Conservation (phyloP, 2,113 vertebrate species). For the Otus sunia region DNA sequence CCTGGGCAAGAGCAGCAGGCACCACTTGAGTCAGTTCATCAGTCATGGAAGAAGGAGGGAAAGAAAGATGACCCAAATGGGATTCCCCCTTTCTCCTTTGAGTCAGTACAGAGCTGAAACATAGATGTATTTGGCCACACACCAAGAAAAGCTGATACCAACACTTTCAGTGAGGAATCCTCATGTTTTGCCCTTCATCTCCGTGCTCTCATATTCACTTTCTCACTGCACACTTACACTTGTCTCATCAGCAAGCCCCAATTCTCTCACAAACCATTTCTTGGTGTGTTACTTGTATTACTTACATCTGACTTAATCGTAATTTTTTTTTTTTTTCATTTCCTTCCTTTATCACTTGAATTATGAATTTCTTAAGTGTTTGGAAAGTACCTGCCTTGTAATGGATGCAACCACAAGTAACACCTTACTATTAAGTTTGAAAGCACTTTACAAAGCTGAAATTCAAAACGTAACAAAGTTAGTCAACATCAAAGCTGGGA, state of each 20-base stretch:
- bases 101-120: not conserved
- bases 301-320: not conserved
- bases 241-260: not conserved
- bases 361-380: not conserved
- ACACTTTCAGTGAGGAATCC: not conserved
- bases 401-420: not conserved
- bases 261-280: not conserved
- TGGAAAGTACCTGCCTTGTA: not conserved
- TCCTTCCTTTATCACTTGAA: not conserved
- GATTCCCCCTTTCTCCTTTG: not conserved
- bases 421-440: not conserved
- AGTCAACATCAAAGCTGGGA: not conserved
- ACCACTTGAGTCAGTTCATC: not conserved
- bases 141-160: not conserved
- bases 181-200: not conserved
- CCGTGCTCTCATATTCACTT: not conserved
- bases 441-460: not conserved
- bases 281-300: not conserved
- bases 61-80: not conserved
- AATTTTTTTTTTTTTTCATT: not conserved
- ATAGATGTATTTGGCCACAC: accelerated
- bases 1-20: not conserved
- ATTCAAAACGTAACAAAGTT: not conserved
- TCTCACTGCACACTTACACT: not conserved
- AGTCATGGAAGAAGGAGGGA: not conserved